These are phyloP conservation scores for Asobara japonica DNA, from an alignment of 1,140 invertebrate genomes.

Conservation along the genomic window DNA sequence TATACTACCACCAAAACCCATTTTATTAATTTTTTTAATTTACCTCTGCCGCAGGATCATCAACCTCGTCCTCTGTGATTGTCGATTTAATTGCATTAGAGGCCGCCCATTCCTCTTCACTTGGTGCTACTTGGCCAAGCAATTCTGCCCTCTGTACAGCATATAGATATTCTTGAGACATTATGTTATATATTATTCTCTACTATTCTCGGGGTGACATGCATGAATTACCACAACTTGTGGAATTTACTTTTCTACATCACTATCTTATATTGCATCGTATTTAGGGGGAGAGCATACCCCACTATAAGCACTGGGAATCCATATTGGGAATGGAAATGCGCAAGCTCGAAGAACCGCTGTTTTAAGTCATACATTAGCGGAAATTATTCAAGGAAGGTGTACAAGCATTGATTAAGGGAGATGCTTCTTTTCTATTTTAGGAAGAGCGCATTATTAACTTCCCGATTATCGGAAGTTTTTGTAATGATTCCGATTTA, in stretches of 20 bases:
- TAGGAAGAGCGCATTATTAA: too few relatives aligned
- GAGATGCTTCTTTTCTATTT: too few relatives aligned
- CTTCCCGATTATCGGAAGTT: too few relatives aligned
- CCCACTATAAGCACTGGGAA: background rate
- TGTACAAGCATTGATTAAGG: too few relatives aligned
- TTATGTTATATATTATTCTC: background rate
- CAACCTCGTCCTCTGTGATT: conserved; percentile 44
- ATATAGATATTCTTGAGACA: conserved; percentile 70
- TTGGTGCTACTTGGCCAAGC: conserved; percentile 74
- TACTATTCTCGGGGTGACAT: too few relatives aligned
- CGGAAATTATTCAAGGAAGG: too few relatives aligned
- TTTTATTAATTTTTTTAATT: conserved; percentile 26
- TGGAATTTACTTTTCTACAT: background rate
- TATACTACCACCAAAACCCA: too few relatives aligned
- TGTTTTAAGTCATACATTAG: too few relatives aligned
- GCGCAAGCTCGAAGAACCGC: background rate
- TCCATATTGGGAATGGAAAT: background rate
- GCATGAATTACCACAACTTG: background rate
- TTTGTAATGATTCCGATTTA: too few relatives aligned
- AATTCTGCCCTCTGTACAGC: conserved; percentile 79
- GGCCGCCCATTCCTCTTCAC: conserved; percentile 71
- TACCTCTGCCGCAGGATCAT: conserved; percentile 51
- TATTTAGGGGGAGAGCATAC: background rate
- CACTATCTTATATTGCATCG: background rate
- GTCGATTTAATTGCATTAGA: conserved; percentile 33